Evolutionary conservation across 2,797 vertebrate genomes (phyloP).

Genomic region (Tinamus major): DNA sequence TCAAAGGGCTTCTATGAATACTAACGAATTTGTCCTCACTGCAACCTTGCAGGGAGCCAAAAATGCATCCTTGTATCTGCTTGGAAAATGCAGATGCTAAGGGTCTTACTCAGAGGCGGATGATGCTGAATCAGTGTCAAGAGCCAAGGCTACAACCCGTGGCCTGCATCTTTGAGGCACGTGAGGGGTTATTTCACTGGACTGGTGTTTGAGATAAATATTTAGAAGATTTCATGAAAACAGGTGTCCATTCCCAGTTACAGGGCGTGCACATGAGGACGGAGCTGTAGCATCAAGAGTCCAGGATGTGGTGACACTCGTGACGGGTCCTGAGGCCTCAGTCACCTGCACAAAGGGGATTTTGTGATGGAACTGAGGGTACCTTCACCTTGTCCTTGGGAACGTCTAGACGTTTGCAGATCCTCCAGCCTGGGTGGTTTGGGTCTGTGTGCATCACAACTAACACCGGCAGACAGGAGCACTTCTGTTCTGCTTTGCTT

Average conservation of each 20-base stretch:
- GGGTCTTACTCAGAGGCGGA: slow-evolving; percentile 32
- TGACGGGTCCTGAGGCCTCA: rapidly evolving
- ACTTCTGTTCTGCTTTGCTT: neutral
- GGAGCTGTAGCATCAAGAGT: neutral
- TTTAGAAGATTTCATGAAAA: neutral
- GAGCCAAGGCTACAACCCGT: neutral
- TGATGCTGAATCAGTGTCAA: neutral
- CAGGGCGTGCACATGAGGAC: rapidly evolving
- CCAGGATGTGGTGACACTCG: neutral
- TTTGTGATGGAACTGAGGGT: neutral
- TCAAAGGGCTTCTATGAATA: slow-evolving; percentile 52
- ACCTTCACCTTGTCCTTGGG: rapidly evolving
- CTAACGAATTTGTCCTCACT: slow-evolving; percentile 34
- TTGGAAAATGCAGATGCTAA: neutral
- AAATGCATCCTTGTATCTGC: neutral
- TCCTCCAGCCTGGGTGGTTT: neutral
- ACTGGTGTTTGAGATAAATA: neutral
- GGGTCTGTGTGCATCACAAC: rapidly evolving
- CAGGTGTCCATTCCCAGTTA: rapidly evolving
- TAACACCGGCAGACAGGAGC: neutral
- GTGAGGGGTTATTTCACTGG: neutral
- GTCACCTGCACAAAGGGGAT: neutral
- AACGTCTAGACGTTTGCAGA: neutral
- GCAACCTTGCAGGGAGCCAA: slow-evolving; percentile 3
- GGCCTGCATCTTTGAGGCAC: rapidly evolving